A percentile compares a stretch with the other conserved stretches of the same genome.
Evolutionary conservation across 2,113 vertebrate species (phyloP).

Genomic region (Cyphomyrus discorhynchus): DNA sequence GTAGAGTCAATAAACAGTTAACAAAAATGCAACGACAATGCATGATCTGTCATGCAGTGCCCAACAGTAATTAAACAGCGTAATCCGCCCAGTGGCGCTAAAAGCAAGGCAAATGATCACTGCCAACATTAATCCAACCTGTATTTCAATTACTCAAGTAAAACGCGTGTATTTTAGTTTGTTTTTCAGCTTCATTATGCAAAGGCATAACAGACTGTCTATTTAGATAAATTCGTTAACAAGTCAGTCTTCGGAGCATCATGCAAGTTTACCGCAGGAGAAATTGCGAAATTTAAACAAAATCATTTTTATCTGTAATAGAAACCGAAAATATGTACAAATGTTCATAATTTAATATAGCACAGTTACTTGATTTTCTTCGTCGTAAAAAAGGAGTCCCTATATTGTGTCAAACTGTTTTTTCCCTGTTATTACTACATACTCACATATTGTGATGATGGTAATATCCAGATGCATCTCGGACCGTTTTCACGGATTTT

Average conservation of each 20-base stretch:
- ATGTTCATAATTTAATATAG: background rate
- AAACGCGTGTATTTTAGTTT: background rate
- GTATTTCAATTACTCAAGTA: background rate
- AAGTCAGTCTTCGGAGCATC: background rate
- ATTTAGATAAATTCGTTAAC: background rate
- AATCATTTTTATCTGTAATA: background rate
- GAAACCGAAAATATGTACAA: background rate
- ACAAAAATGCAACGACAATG: background rate
- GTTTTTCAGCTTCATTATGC: background rate
- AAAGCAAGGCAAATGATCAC: background rate
- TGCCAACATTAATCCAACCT: background rate
- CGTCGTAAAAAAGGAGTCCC: background rate
- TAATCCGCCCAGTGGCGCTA: conserved; percentile 11
- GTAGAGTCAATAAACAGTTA: background rate
- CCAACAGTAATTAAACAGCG: background rate
- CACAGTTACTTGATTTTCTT: background rate
- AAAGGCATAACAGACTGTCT: background rate
- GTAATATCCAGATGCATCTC: conserved; percentile 29
- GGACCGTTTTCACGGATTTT: conserved; percentile 27
- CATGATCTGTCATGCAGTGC: background rate
- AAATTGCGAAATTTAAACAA: background rate
- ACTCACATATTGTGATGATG: conserved; percentile 41
- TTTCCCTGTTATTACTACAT: background rate
- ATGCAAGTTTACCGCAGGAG: background rate
- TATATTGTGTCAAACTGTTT: background rate